Percentiles rank a stretch among this genome's conserved stretches.
Evolutionary conservation across 2,797 vertebrate genomes (phyloP).

Genomic region (Tinamus major): DNA sequence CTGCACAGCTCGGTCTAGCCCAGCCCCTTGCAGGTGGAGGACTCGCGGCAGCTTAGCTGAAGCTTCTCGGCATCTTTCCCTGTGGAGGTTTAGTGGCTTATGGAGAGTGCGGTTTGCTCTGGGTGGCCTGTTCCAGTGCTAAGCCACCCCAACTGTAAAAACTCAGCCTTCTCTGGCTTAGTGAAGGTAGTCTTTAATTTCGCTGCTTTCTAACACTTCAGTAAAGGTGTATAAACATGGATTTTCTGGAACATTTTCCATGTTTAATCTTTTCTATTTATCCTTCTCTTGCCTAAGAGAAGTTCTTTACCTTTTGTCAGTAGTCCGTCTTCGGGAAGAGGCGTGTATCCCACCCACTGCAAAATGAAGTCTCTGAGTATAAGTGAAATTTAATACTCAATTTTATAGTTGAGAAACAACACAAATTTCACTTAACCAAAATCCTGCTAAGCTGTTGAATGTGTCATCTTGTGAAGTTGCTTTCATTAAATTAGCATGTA

Average conservation of each 20-base stretch:
- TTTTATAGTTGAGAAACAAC: neutral
- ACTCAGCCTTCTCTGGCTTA: too few species aligned
- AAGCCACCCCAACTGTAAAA: neutral
- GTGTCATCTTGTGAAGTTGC: neutral
- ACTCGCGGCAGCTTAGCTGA: neutral
- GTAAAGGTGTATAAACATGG: neutral
- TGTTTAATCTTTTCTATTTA: neutral
- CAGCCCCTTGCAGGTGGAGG: neutral
- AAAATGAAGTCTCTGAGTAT: neutral
- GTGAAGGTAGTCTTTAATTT: neutral
- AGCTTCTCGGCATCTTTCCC: fast-evolving
- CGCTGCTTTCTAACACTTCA: neutral
- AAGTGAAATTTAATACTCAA: neutral
- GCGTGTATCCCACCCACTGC: fast-evolving
- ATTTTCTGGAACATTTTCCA: neutral
- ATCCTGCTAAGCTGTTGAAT: neutral
- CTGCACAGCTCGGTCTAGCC: neutral
- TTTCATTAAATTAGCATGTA: neutral
- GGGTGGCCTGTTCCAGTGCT: fast-evolving
- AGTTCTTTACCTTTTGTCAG: neutral
- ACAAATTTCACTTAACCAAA: neutral
- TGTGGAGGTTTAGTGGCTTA: neutral
- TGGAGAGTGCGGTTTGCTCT: fast-evolving
- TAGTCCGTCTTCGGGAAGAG: neutral
- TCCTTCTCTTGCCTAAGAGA: neutral